Evolutionary conservation across 2,888 invertebrate genomes (phyloP).

Genomic region (Torymus aiolomorphi): DNA sequence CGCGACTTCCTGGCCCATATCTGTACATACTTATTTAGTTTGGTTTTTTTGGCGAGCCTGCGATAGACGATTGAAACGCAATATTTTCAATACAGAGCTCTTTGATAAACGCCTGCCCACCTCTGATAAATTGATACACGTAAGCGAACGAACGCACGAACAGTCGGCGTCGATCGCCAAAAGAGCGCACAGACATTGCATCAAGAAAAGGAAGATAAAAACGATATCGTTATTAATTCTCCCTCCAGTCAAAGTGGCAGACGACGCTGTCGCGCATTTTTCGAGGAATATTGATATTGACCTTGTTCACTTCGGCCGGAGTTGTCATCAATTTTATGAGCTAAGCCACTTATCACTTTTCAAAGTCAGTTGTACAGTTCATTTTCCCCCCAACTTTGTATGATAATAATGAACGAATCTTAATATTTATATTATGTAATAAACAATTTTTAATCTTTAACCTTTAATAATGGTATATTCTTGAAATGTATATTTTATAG

Average conservation of each 20-base stretch:
- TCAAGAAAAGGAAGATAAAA: conserved; percentile 45
- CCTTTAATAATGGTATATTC: conserved; percentile 6
- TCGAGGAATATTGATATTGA: conserved; percentile 69
- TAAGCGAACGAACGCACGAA: not conserved
- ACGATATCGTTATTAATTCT: conserved; percentile 56
- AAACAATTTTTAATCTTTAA: conserved; percentile 27
- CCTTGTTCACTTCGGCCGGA: conserved; percentile 69
- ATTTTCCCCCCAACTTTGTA: too few relatives aligned
- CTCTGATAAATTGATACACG: conserved; percentile 33
- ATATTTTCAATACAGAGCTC: conserved; percentile 4
- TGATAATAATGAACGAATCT: too few relatives aligned
- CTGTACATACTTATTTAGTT: conserved; percentile 9
- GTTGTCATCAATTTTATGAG: conserved; percentile 64
- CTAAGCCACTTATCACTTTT: conserved; percentile 58
- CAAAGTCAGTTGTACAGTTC: conserved; percentile 21
- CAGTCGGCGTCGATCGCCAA: not conserved
- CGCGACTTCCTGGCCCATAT: not conserved
- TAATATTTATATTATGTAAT: too few relatives aligned
- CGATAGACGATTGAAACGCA: too few relatives aligned
- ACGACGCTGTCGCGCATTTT: conserved; percentile 67
- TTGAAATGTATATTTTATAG: not conserved
- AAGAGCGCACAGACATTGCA: conserved; percentile 11
- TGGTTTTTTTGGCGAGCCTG: not conserved
- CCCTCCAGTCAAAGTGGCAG: conserved; percentile 70
- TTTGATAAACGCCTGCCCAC: conserved; percentile 10